Evolutionary conservation across 2,113 vertebrate genomes (phyloP).

Genomic region (Saimiri boliviensis): DNA sequence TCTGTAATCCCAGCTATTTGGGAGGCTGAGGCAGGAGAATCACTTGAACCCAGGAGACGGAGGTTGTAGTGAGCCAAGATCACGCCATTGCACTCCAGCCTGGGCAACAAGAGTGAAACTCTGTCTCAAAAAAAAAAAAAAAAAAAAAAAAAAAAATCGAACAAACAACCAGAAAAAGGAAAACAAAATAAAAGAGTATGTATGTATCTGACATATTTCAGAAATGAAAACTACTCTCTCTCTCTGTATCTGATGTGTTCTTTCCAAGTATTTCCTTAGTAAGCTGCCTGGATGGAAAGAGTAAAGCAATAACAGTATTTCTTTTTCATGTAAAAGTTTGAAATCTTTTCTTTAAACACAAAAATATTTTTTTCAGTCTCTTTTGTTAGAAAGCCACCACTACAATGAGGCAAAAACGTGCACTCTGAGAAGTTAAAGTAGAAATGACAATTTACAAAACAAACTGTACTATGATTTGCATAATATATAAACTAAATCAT

Average conservation of each 20-base stretch:
- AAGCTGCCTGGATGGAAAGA: neutral
- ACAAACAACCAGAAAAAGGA: too few relatives aligned
- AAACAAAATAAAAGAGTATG: neutral
- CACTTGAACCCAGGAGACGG: too few relatives aligned
- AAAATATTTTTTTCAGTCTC: neutral
- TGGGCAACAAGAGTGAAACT: too few relatives aligned
- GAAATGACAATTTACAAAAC: neutral
- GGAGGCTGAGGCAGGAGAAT: too few relatives aligned
- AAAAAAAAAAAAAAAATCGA: too few relatives aligned
- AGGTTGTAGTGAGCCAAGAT: too few relatives aligned
- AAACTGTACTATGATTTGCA: neutral
- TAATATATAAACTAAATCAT: neutral
- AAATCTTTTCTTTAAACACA: neutral
- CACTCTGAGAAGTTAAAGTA: neutral
- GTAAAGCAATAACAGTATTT: neutral
- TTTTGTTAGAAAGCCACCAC: neutral
- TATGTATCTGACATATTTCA: slow-evolving; percentile 42
- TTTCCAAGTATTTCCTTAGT: neutral
- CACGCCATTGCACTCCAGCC: too few relatives aligned
- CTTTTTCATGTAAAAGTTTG: slow-evolving; percentile 19
- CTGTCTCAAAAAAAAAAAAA: too few relatives aligned
- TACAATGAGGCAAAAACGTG: neutral
- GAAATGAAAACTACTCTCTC: slow-evolving; percentile 51
- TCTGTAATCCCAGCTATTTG: too few relatives aligned
- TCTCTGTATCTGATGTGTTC: slow-evolving; percentile 61